Evolutionary conservation across 2,888 invertebrate species (phyloP), one percentile per base, ranked within the genome.

Genomic region (Parapristionchus giblindavisi): DNA sequence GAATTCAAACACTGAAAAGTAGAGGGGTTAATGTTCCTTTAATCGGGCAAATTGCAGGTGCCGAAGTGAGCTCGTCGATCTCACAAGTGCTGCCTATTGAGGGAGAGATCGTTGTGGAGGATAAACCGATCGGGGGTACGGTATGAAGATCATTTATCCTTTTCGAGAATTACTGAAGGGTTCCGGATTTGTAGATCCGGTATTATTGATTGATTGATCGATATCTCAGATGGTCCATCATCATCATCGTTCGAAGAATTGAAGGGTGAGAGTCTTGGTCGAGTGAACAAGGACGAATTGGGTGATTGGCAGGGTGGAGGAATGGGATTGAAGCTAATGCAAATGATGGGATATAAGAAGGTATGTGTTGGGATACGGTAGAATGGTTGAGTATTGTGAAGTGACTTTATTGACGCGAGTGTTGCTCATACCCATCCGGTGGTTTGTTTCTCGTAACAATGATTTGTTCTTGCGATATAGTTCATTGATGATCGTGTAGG

Each of bases 291-390:
- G 38, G 71, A 48, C 17, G 74, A 74, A 4, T 48, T 78, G 34
- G 83, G 83, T 21, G 66, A 80, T 38, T 83, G 83, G 83, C 75
- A 76, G 38, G 81, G 81, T 29, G 80, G 81, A 5, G 81, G 80
- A 11, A 71, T 83, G 38, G 81, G 81, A 21, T 75, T 83, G 75
- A 81, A 80, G 68, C 56, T 83, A 52, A 79, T 83, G 79, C 79
- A 80, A 74, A 80, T 80, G 70, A 83, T 83, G 83, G 83, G 83
- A 14, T 83, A 81, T 73, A 78, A 81, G 56, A 60, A 79, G 52
- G 82, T 68, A 21, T 32, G 65, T n/a, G 17, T 32, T 32, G 24
- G 32, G 58, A 29, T 32, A 34, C 8, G 58, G 24, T 17, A 58
- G 34, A 17, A 8, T 58, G 8, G 29, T 6, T 3, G 29, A 58